Evolutionary conservation across 2,113 vertebrate genomes (phyloP).

Genomic region (Barnardius zonarius): DNA sequence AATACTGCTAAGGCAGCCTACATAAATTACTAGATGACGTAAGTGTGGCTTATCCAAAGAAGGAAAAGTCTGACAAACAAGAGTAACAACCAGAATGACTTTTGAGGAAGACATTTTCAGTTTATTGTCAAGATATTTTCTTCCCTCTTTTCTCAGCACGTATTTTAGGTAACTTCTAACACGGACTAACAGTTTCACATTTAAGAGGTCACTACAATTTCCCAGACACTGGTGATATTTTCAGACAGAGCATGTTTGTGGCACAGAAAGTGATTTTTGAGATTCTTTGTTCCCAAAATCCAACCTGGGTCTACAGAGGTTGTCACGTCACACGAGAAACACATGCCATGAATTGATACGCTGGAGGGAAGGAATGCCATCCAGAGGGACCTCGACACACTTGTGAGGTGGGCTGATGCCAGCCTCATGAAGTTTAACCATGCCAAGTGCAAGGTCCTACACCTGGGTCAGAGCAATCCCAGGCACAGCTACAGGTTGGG

Average conservation of each 20-base stretch:
- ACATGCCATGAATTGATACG: background rate
- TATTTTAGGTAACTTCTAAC: background rate
- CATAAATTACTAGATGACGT: slow-evolving; percentile 78
- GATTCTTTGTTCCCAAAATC: background rate
- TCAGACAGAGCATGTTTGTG: background rate
- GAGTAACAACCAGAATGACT: background rate
- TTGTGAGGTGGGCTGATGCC: too few relatives aligned
- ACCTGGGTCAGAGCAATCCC: too few relatives aligned
- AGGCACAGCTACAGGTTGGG: too few relatives aligned
- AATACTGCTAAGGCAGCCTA: slow-evolving; percentile 78
- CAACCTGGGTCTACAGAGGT: background rate
- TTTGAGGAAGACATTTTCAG: background rate
- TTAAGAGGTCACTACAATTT: background rate
- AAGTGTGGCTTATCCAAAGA: slow-evolving; percentile 79
- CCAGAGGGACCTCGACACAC: too few relatives aligned
- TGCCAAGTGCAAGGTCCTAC: too few relatives aligned
- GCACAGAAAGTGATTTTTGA: background rate
- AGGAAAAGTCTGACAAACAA: background rate
- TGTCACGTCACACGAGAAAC: background rate
- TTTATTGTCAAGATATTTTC: background rate
- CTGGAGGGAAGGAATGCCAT: too few relatives aligned
- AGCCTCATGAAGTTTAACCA: too few relatives aligned
- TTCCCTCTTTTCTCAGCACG: background rate
- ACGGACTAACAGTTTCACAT: background rate
- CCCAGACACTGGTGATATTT: background rate